Evolutionary conservation across 2,888 invertebrate species (phyloP).

Genomic region (Himalopsyche japonica): DNA sequence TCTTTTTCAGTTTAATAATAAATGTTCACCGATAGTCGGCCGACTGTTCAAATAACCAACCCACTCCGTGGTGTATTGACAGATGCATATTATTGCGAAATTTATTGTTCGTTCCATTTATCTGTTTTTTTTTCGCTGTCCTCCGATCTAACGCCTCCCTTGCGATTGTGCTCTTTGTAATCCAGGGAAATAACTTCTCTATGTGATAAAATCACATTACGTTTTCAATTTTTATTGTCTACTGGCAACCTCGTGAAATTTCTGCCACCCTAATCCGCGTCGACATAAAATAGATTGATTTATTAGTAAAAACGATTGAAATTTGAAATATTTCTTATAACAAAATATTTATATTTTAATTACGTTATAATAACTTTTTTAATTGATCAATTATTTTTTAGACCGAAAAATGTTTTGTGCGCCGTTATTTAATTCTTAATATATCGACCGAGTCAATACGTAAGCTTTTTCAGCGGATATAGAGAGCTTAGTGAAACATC

Average conservation of each 20-base stretch:
- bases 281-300: no score
- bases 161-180: conserved; percentile 13
- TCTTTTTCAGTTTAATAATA: neutral
- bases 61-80: conserved; percentile 26
- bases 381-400: no score
- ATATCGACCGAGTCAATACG: no score
- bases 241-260: neutral
- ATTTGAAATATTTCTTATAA: no score
- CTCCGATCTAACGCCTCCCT: conserved; percentile 13
- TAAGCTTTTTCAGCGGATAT: no score
- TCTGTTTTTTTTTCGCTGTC: conserved; percentile 17
- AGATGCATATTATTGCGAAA: conserved; percentile 31
- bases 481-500: no score
- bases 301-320: no score
- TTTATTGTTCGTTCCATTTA: conserved; percentile 31
- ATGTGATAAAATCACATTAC: conserved; percentile 3
- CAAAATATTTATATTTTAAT: no score
- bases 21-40: neutral
- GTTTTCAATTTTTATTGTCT: conserved; percentile 15
- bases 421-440: no score
- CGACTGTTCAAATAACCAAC: conserved; percentile 18
- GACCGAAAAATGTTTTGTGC: no score
- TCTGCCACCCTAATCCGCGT: neutral
- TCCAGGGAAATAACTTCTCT: neutral
- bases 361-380: no score